A percentile compares a stretch with the other conserved stretches of the same genome.
phyloP scores from a whole-genome alignment of 2,888 invertebrate genomes.

The Notocelia uddmanniana region DNA sequence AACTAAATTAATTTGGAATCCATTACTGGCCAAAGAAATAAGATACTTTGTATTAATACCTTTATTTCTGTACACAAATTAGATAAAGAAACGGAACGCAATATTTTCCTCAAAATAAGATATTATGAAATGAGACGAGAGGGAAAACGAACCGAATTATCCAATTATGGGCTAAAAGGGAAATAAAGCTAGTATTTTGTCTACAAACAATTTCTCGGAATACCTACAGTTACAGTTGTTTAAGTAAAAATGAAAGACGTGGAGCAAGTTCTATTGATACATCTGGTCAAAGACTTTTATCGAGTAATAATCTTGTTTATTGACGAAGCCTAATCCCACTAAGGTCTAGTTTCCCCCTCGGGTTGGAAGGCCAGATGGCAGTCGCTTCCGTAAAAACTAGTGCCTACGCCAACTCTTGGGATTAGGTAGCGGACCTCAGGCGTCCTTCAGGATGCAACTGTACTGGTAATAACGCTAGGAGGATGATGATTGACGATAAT shows the following conservation, averaged over 20 bases:
- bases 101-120: constrained; percentile 35
- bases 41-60: constrained; percentile 30
- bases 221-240: background rate
- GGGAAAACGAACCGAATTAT: constrained; percentile 25
- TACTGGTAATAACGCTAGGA: no score
- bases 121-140: constrained; percentile 27
- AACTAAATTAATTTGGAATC: constrained; percentile 23
- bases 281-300: no score
- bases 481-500: no score
- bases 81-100: constrained; percentile 21
- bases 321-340: no score
- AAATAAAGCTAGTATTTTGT: background rate
- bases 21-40: constrained; percentile 24
- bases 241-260: background rate
- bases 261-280: no score
- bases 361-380: no score
- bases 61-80: constrained; percentile 26
- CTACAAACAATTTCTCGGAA: background rate
- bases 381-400: no score
- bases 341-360: no score
- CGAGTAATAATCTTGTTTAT: no score
- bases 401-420: no score
- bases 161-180: constrained; percentile 23
- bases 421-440: no score
- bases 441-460: no score